phyloP scores from a whole-genome alignment of 2,888 invertebrate genomes.

The Mythimna loreyi region DNA sequence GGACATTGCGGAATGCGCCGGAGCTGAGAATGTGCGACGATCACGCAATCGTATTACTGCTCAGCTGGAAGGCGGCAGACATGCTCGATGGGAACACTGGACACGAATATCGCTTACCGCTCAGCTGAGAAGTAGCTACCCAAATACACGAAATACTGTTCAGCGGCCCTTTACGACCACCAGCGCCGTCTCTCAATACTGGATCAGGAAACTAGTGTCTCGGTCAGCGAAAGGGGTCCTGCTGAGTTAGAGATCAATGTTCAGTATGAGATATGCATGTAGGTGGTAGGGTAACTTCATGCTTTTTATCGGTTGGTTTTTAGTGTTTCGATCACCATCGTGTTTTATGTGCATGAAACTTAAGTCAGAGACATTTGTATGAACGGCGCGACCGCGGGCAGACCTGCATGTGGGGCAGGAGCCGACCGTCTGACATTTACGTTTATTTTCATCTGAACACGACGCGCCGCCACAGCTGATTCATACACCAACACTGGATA shows the following conservation, averaged over 20 bases:
- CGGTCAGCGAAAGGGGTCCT: background rate
- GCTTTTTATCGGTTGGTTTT: background rate
- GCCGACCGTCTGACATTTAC: conserved; percentile 56
- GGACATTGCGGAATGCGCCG: conserved; percentile 42
- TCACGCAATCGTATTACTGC: conserved; percentile 31
- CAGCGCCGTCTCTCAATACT: no score
- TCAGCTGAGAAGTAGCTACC: background rate
- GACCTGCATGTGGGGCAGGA: conserved; percentile 8
- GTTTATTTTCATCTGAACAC: conserved; percentile 55
- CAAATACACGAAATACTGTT: background rate
- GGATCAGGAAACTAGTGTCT: background rate
- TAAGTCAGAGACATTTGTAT: background rate
- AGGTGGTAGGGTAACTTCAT: no score
- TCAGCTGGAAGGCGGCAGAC: background rate
- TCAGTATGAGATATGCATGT: background rate
- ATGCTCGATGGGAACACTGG: conserved; percentile 3
- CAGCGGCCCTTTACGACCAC: no score
- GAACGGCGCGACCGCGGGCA: background rate
- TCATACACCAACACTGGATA: conserved; percentile 31
- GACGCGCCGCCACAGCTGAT: conserved; percentile 50
- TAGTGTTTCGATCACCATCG: background rate
- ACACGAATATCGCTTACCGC: background rate
- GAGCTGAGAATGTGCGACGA: conserved; percentile 26
- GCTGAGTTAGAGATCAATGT: background rate
- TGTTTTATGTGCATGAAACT: background rate